Base-by-base conservation (phyloP, 2,888 invertebrate genomes). In the Globia sparganii region DNA sequence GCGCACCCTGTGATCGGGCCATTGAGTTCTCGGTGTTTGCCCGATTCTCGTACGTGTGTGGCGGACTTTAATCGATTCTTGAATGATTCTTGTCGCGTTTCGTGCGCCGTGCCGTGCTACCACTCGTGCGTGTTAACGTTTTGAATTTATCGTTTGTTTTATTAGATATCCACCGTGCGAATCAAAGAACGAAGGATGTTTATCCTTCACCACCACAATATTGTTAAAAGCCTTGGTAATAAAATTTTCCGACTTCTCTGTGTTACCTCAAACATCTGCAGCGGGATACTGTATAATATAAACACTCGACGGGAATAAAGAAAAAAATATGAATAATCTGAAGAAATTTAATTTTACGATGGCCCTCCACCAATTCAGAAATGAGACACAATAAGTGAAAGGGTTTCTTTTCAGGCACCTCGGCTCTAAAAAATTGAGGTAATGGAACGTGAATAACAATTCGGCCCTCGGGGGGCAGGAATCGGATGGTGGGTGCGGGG, bases 401-500 rank as follows among this genome's bases (percentile, higher is more conserved):
- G 95, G 95, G 96, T 95, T 95, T 91, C 94, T 94, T 95, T 95
- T 94, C 93, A 95, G 94, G 91, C 94, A 95, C 93, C 94, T 94
- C 92, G 92, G 91, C 91, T 94, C 94, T 95, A 96, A 96, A 96
- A 96, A 96, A 96, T 94, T 96, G 96, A 96, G 94, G 96, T 96
- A 96, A 95, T 96, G 96, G 95, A 94, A 96, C 94, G 95, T 95
- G 96, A 96, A 96, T 96, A 96, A 96, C 96, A 96, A 96, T 96
- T 96, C 94, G 93, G 92, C 92, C 91, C 91, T 90, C 89, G 89
- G 92, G 92, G 92, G 90, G 90, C 79, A 84, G 77, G 83, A 87
- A 87, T 87, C 87, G 88, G 86, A 87, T 83, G 85, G 89, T 88
- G 86, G 84, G 83, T 83, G 87, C 82, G 46, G 15, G 43, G 88